Base-by-base conservation (phyloP, 1,140 invertebrate genomes). In the Papilio polyxenes region DNA sequence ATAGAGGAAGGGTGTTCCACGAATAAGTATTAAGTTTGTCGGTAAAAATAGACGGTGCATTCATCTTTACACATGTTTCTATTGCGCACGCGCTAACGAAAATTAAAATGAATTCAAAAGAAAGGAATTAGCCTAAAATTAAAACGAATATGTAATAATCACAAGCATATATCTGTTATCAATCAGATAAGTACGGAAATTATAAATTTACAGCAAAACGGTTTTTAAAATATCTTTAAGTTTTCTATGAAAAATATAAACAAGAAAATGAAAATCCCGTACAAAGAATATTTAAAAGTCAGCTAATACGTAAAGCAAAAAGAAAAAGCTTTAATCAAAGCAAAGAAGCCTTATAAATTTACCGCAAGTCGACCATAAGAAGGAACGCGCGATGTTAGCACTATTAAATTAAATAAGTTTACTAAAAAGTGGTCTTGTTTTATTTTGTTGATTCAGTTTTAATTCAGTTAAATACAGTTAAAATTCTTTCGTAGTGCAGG, bases 41-140 rank as follows among this genome's bases (percentile, higher is more conserved):
- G 48, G 75, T 77, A 51, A 51, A 77, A 77, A 77, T 77, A 77
- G 75, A 77, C 48, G n/a, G 20, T 51, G 20, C 75, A 77, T 76
- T 76, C 49, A 31, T 37, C 75, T 56, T 23, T 10, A 53, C 75
- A 77, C n/a, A 77, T 37, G 75, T 77, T 77, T 10, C 44, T 17
- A 75, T 75, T 49, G 74, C 20, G 49, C 75, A 56, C 23, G 75
- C 20, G 53, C 20, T 15, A 77, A 77, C 49, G 15, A 31, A 11
- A 77, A 77, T 77, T 77, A 56, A 11, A 6, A 51, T 49, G 4
- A 75, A 75, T 17, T 23, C 75, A 44, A 75, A 51, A 75, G 48
- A 75, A 48, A 75, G 51, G 31, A 20, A 51, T 51, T 48, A 75
- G 9, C 48, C 37, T 17, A 44, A 6, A 15, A 37, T 31, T 7